Percentiles rank a stretch among this genome's conserved stretches.
These are phyloP conservation scores for Aphis craccivora DNA, from an alignment of 1,140 invertebrate genomes.

Conservation along the genomic window DNA sequence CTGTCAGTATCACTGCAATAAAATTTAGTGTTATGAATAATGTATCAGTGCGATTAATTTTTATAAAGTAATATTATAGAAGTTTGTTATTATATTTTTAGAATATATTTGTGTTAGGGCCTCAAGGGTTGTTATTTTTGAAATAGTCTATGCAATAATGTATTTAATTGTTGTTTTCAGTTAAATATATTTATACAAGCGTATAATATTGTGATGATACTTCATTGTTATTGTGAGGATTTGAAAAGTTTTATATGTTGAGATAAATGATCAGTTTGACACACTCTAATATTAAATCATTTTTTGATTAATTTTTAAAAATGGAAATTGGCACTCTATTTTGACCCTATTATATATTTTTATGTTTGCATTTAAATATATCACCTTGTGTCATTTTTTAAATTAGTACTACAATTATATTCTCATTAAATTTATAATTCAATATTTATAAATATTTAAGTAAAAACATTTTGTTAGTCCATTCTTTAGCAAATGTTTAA, in stretches of 20 bases:
- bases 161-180: neutral
- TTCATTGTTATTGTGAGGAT: neutral
- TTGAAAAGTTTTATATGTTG: neutral
- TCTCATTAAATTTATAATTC: neutral
- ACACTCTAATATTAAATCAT: neutral
- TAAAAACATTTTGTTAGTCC: neutral
- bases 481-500: neutral
- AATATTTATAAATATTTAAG: neutral
- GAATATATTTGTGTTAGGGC: neutral
- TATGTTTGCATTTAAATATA: neutral
- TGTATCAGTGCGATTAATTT: neutral
- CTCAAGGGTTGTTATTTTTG: neutral
- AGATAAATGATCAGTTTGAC: neutral
- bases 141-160: slow-evolving; percentile 9
- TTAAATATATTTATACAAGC: neutral
- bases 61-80: neutral
- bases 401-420: neutral
- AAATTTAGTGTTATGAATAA: neutral
- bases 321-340: neutral
- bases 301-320: neutral
- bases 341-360: neutral
- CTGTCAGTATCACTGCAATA: neutral
- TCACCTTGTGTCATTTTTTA: neutral
- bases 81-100: neutral
- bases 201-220: neutral